Conservation (phyloP, 1,140 invertebrate species). For the Subanguina moxae region DNA sequence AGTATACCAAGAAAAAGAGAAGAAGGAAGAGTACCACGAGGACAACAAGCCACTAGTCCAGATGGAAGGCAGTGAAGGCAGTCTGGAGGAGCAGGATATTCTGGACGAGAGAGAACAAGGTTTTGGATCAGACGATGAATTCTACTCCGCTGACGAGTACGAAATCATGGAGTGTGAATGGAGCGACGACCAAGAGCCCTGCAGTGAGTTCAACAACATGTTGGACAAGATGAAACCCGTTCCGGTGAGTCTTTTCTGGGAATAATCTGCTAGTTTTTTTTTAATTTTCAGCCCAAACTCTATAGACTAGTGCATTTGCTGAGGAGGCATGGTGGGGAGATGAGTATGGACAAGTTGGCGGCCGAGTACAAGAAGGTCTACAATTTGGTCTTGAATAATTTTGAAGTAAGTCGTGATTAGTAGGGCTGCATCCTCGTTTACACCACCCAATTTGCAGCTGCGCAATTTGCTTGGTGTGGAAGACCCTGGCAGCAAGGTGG, state of each 20-base stretch:
- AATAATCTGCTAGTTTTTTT: not conserved
- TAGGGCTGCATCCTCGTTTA: no score
- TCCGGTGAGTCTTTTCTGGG: not conserved
- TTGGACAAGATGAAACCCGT: not conserved
- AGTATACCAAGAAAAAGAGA: not conserved
- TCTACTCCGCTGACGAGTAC: not conserved
- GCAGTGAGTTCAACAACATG: not conserved
- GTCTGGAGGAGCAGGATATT: not conserved
- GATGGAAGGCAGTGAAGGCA: not conserved
- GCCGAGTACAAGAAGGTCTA: not conserved
- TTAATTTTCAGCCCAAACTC: not conserved
- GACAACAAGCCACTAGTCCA: not conserved
- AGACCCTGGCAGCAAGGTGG: no score
- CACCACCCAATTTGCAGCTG: no score
- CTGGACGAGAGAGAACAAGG: not conserved
- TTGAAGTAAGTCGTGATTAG: not conserved
- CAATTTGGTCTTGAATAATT: not conserved
- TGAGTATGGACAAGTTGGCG: not conserved
- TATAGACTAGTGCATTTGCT: not conserved
- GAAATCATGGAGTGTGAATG: not conserved
- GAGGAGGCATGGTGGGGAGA: not conserved
- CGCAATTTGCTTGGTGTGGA: no score
- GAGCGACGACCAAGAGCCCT: not conserved
- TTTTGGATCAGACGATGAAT: not conserved
- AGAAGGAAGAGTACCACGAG: not conserved